phyloP scores from a whole-genome alignment of 2,888 invertebrate genomes.

The Dascillus cervinus region DNA sequence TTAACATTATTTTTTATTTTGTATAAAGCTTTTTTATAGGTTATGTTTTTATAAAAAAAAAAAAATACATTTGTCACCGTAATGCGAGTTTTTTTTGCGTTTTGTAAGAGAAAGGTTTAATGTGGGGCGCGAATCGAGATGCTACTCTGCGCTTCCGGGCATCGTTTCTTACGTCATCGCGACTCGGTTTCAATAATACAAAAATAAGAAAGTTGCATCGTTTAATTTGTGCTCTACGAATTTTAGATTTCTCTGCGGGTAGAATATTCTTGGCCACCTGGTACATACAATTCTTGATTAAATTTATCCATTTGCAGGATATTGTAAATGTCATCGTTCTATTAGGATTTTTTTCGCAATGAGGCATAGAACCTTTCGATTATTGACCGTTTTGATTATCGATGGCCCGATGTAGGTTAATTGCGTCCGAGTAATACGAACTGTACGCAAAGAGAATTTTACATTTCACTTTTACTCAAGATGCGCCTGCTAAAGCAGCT shows the following conservation, averaged over 20 bases:
- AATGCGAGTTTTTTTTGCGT: conserved; percentile 20
- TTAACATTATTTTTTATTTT: conserved; percentile 36
- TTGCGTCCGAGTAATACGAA: conserved; percentile 5
- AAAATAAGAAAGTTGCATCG: conserved; percentile 11
- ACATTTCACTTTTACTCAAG: conserved; percentile 16
- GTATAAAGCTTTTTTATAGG: conserved; percentile 46
- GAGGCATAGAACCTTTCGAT: conserved; percentile 2
- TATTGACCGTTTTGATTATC: conserved; percentile 3
- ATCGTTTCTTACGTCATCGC: conserved; percentile 8
- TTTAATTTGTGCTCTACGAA: too few relatives aligned
- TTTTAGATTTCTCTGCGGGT: conserved; percentile 9
- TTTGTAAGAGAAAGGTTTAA: conserved; percentile 15
- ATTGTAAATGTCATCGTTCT: too few relatives aligned
- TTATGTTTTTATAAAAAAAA: conserved; percentile 42
- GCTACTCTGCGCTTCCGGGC: conserved; percentile 12
- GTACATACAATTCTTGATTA: too few relatives aligned
- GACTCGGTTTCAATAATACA: conserved; percentile 8
- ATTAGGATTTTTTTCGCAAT: too few relatives aligned
- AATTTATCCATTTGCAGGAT: too few relatives aligned
- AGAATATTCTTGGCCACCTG: too few relatives aligned
- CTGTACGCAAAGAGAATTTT: conserved; percentile 4
- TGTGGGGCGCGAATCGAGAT: conserved; percentile 13
- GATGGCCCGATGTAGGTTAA: conserved; percentile 4
- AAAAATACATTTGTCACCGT: conserved; percentile 50
- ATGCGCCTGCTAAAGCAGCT: too few relatives aligned